A percentile compares a stretch with the other conserved stretches of the same genome.
Evolutionary conservation across 2,113 vertebrate species (phyloP).

Genomic region (Stictonetta naevosa): DNA sequence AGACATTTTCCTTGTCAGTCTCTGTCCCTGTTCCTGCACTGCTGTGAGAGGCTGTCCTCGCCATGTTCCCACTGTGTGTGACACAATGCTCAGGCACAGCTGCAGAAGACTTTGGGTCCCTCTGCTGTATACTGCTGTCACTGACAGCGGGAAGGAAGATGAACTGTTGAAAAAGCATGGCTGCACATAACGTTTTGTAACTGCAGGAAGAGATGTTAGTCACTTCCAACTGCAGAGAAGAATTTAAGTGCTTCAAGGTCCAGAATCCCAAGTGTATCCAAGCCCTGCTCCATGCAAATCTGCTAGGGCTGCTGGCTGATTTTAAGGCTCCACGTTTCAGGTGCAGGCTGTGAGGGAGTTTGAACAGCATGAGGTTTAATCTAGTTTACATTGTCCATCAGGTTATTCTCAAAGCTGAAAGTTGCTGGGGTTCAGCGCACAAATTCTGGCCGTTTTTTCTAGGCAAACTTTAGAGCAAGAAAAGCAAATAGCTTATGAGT

Average conservation of each 20-base stretch:
- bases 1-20: not conserved
- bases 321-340: not conserved
- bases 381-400: not conserved
- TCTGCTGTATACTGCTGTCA: constrained; percentile 3
- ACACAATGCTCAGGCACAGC: not conserved
- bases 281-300: not conserved
- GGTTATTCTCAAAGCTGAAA: not conserved
- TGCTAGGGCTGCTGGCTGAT: not conserved
- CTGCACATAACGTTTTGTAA: not conserved
- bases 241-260: not conserved
- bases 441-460: not conserved
- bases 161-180: not conserved
- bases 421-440: not conserved
- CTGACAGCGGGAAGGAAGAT: not conserved
- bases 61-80: not conserved
- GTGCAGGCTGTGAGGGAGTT: not conserved
- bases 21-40: not conserved
- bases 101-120: not conserved
- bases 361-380: not conserved
- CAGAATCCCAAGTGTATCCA: not conserved
- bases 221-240: not conserved
- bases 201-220: not conserved
- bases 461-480: not conserved
- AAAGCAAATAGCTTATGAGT: not conserved
- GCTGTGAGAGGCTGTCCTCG: not conserved